Conservation (phyloP, 2,797 vertebrate species). For the Hydrolagus colliei region DNA sequence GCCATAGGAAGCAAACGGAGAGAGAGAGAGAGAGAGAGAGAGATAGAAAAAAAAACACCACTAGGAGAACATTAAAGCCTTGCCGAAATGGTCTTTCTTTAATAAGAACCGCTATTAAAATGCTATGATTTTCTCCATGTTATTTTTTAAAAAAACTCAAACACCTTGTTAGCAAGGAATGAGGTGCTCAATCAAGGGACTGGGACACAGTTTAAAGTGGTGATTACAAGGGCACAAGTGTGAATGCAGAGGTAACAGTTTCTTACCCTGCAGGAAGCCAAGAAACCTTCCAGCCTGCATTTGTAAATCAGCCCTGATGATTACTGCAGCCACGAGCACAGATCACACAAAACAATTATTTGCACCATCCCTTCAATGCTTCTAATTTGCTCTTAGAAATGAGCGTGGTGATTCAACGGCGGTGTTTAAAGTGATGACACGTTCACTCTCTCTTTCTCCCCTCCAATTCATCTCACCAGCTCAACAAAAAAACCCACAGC, state of each 20-base stretch:
- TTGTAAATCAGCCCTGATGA: constrained; percentile 99
- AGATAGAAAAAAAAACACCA: not conserved
- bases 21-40: too few relatives aligned
- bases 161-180: constrained; percentile 96
- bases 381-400: constrained; percentile 65
- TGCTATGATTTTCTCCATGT: not conserved
- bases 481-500: not conserved
- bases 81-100: not conserved
- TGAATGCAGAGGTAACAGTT: constrained; percentile 86
- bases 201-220: constrained; percentile 85
- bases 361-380: constrained; percentile 63
- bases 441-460: not conserved
- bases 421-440: constrained; percentile 18
- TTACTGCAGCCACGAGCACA: constrained; percentile 84
- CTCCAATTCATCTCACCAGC: not conserved
- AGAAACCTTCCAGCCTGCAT: constrained; percentile 98
- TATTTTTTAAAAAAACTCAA: constrained; percentile 59
- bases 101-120: not conserved
- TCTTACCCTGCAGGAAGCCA: constrained; percentile 92
- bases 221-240: constrained; percentile 93
- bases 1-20: not conserved
- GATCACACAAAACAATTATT: constrained; percentile 96
- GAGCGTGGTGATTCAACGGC: constrained; percentile 54
- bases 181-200: constrained; percentile 98
- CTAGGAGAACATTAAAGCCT: not conserved